Percentiles rank a stretch among this genome's conserved stretches.
Conservation (phyloP, 2,113 vertebrate genomes). For the Lasiurus borealis region DNA sequence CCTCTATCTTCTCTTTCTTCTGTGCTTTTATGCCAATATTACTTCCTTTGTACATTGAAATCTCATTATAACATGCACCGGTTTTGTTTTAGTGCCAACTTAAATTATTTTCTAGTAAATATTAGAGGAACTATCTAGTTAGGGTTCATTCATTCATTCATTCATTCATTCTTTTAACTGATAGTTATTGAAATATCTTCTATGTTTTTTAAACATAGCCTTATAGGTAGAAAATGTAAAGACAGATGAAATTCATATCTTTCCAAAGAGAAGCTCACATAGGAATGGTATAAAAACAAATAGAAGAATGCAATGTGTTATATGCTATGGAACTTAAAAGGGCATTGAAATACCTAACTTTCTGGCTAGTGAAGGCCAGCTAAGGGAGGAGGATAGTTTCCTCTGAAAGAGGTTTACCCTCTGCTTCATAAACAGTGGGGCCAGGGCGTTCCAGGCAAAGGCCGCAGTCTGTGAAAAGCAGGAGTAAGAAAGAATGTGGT, state of each 20-base stretch:
- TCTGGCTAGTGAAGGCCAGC: not conserved
- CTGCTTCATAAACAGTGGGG: not conserved
- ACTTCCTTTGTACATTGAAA: not conserved
- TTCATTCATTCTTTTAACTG: not conserved
- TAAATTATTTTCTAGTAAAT: not conserved
- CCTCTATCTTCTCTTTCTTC: not conserved
- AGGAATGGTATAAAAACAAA: not conserved
- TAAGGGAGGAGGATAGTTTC: not conserved
- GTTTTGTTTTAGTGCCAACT: not conserved
- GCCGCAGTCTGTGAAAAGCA: not conserved
- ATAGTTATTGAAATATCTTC: not conserved
- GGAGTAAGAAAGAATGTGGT: not conserved
- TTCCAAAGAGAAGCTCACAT: not conserved
- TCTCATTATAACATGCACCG: not conserved
- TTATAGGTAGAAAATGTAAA: not conserved
- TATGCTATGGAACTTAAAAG: not conserved
- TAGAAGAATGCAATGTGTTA: not conserved
- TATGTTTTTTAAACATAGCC: not conserved
- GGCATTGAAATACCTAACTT: not conserved
- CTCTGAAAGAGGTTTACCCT: not conserved
- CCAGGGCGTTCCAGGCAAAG: not conserved
- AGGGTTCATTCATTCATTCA: not conserved
- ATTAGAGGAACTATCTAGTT: not conserved
- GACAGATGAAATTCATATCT: not conserved
- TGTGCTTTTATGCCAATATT: not conserved